Evolutionary conservation across 2,797 vertebrate species (phyloP).

Genomic region (Rhodeus uyekii): DNA sequence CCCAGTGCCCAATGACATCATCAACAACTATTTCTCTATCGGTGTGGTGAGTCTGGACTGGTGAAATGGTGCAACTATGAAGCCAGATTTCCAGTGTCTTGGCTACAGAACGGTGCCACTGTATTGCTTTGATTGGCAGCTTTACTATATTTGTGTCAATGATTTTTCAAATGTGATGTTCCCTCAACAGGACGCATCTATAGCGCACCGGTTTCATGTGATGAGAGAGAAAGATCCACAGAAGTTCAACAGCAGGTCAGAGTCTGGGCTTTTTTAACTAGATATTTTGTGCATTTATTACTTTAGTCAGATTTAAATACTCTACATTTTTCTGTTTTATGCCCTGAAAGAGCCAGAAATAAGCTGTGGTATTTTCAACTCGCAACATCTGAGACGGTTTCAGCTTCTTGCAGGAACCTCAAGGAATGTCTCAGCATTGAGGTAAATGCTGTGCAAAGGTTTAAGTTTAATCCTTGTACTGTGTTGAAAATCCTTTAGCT

Average conservation of each 20-base stretch:
- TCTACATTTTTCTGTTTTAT: neutral
- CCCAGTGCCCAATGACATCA: slow-evolving; percentile 88
- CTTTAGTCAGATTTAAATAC: neutral
- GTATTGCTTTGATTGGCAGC: neutral
- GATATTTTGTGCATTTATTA: neutral
- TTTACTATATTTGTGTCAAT: neutral
- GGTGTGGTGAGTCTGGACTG: slow-evolving; percentile 81
- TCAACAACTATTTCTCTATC: slow-evolving; percentile 96
- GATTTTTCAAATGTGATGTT: neutral
- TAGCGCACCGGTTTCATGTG: slow-evolving; percentile 90
- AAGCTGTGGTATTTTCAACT: slow-evolving; percentile 94
- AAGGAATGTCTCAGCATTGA: slow-evolving; percentile 83
- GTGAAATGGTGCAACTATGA: neutral
- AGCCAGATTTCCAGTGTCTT: neutral
- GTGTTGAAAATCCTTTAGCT: neutral
- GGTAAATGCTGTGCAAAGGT: slow-evolving; percentile 74
- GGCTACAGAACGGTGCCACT: neutral
- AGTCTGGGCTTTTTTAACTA: neutral
- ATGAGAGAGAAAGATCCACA: slow-evolving; percentile 92
- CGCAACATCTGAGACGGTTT: slow-evolving; percentile 89
- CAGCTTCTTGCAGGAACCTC: slow-evolving; percentile 87
- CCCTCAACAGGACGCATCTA: slow-evolving; percentile 87
- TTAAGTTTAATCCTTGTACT: neutral
- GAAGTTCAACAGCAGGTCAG: slow-evolving; percentile 92
- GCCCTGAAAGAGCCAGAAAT: slow-evolving; percentile 86